A percentile compares a stretch with the other conserved stretches of the same genome.
Conservation (phyloP, 1,140 invertebrate genomes). For the Drosophila sulfurigaster region DNA sequence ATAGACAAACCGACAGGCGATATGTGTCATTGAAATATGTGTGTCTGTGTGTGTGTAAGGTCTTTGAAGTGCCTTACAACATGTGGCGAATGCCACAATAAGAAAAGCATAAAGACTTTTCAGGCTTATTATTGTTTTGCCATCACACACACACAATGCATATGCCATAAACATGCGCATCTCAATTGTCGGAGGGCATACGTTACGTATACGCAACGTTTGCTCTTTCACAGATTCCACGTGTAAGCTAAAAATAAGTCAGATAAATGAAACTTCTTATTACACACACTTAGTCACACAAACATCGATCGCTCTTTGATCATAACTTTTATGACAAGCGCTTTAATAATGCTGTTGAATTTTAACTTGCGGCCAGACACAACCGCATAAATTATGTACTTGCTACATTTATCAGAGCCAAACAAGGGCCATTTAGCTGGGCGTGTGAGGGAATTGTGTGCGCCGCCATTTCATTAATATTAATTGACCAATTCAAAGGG, state of each 20-base stretch:
- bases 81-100: conserved; percentile 37
- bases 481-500: conserved; percentile 78
- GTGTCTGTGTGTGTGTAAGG: conserved; percentile 37
- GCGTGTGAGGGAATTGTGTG: conserved; percentile 6
- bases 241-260: conserved; percentile 71
- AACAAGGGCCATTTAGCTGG: conserved; percentile 18
- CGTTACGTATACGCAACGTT: conserved; percentile 63
- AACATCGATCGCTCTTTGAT: conserved; percentile 44
- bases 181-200: conserved; percentile 9
- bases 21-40: conserved; percentile 72
- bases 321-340: conserved; percentile 35
- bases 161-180: conserved; percentile 19
- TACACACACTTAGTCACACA: conserved; percentile 26
- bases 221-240: conserved; percentile 30
- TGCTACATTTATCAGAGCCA: conserved; percentile 30
- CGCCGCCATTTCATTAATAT: conserved; percentile 75
- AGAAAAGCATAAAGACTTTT: conserved; percentile 57
- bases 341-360: conserved; percentile 37
- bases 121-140: conserved; percentile 53
- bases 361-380: conserved; percentile 22
- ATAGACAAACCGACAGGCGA: conserved; percentile 58
- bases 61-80: conserved; percentile 56
- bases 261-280: conserved; percentile 69
- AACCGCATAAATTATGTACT: conserved; percentile 54
- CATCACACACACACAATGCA: conserved; percentile 40